These are phyloP conservation scores for Heliocidaris erythrogramma DNA, from an alignment of 35 echinoderm and acorn worm genomes.

Conservation along the genomic window DNA sequence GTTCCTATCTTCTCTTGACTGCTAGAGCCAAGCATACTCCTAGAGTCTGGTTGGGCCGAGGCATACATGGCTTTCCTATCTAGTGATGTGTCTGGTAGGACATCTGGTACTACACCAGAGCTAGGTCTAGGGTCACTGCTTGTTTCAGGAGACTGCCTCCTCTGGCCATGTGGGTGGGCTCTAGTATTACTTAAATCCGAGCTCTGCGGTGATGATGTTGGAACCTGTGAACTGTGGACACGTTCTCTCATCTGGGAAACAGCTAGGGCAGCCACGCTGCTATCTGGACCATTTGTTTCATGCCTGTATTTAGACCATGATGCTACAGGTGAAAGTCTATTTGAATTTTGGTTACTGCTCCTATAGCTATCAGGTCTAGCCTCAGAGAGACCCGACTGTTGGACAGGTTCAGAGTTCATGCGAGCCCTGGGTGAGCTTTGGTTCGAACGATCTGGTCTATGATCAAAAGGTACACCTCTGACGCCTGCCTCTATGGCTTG, in stretches of 20 bases:
- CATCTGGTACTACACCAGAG: constrained; percentile 26
- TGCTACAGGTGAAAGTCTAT: constrained; percentile 47
- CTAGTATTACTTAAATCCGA: constrained; percentile 4
- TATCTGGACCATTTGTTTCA: constrained; percentile 61
- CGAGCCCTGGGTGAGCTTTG: constrained; percentile 41
- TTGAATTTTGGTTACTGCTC: constrained; percentile 36
- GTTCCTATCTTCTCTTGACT: constrained; percentile 10
- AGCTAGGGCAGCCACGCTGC: constrained; percentile 52
- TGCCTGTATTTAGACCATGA: constrained; percentile 63
- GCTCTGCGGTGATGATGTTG: constrained; percentile 52
- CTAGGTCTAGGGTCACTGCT: constrained; percentile 46
- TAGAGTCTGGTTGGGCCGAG: constrained; percentile 1
- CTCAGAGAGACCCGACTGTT: constrained; percentile 48
- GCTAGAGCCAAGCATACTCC: constrained; percentile 1
- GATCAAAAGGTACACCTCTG: constrained; percentile 29
- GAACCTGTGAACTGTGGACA: constrained; percentile 58
- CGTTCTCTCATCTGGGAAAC: constrained; percentile 50
- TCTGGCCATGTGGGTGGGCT: not conserved
- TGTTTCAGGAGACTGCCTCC: constrained; percentile 42
- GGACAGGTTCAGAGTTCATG: constrained; percentile 40
- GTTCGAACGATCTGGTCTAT: constrained; percentile 43
- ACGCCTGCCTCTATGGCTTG: constrained; percentile 37
- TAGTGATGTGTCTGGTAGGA: not conserved
- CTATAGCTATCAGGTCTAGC: constrained; percentile 61
- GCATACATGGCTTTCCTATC: constrained; percentile 50